These are phyloP conservation scores for Mesitornis unicolor DNA, from an alignment of 2,113 vertebrate species.

Conservation along the genomic window DNA sequence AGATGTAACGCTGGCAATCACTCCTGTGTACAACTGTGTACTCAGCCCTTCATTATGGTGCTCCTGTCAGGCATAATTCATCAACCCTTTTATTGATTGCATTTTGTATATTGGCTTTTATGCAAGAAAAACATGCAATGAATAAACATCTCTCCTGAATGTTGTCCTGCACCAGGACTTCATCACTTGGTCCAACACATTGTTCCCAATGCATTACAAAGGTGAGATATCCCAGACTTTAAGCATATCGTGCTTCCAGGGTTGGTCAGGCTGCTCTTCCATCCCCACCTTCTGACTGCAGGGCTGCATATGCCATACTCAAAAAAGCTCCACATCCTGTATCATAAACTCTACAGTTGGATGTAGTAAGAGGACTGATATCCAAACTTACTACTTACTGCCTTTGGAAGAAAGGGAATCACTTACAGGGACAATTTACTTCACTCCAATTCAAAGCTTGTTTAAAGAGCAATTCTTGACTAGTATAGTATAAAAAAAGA, in stretches of 20 bases:
- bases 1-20: background rate
- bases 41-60: conserved; percentile 3
- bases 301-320: background rate
- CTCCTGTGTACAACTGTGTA: background rate
- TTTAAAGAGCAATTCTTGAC: background rate
- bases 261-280: background rate
- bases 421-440: background rate
- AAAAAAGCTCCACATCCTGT: background rate
- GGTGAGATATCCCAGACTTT: background rate
- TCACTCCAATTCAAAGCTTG: background rate
- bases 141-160: background rate
- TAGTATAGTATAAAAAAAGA: background rate
- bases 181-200: background rate
- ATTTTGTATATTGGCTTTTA: background rate
- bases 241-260: background rate
- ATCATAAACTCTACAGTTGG: background rate
- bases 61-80: conserved; percentile 29
- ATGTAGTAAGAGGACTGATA: background rate
- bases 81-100: background rate
- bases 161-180: background rate
- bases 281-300: background rate
- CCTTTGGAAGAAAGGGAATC: background rate
- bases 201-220: background rate
- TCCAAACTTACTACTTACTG: background rate
- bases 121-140: background rate